phyloP scores from a whole-genome alignment of 64 coral and sea anemone species.

The Stylophora pistillata region DNA sequence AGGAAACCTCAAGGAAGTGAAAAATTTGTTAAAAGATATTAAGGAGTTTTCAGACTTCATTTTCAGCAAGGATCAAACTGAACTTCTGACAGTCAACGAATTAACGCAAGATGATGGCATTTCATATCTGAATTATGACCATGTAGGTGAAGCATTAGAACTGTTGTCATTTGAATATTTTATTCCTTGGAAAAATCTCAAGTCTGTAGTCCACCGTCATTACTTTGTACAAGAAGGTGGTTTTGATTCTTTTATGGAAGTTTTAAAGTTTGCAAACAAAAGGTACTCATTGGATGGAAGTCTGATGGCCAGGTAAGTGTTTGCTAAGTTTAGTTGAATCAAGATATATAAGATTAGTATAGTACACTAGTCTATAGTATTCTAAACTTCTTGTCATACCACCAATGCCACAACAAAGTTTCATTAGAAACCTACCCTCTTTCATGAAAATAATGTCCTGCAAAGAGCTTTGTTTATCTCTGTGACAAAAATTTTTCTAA shows the following conservation, averaged over 20 bases:
- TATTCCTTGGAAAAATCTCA: slow-evolving; percentile 85
- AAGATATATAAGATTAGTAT: too few species aligned
- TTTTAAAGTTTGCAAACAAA: slow-evolving; percentile 74
- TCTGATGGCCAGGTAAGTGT: slow-evolving; percentile 45
- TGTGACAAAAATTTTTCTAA: too few species aligned
- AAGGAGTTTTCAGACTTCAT: slow-evolving; percentile 52
- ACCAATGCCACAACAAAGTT: too few species aligned
- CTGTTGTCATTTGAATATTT: slow-evolving; percentile 78
- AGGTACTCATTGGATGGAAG: slow-evolving; percentile 61
- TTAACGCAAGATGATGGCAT: neutral
- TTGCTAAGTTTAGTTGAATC: too few species aligned
- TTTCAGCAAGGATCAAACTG: neutral
- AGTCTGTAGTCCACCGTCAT: slow-evolving; percentile 73
- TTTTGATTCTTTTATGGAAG: slow-evolving; percentile 81
- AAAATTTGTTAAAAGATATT: slow-evolving; percentile 49
- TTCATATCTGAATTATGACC: slow-evolving; percentile 60
- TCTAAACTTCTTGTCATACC: too few species aligned
- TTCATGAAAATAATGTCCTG: too few species aligned
- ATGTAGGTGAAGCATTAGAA: slow-evolving; percentile 47
- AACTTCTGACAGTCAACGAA: slow-evolving; percentile 42
- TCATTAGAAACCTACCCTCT: too few species aligned
- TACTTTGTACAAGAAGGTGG: slow-evolving; percentile 93
- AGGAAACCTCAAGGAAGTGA: slow-evolving; percentile 63
- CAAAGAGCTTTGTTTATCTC: too few species aligned
- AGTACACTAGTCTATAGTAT: too few species aligned